These are phyloP conservation scores for Syngnathus floridae DNA, from an alignment of 2,113 vertebrate species.

Conservation along the genomic window DNA sequence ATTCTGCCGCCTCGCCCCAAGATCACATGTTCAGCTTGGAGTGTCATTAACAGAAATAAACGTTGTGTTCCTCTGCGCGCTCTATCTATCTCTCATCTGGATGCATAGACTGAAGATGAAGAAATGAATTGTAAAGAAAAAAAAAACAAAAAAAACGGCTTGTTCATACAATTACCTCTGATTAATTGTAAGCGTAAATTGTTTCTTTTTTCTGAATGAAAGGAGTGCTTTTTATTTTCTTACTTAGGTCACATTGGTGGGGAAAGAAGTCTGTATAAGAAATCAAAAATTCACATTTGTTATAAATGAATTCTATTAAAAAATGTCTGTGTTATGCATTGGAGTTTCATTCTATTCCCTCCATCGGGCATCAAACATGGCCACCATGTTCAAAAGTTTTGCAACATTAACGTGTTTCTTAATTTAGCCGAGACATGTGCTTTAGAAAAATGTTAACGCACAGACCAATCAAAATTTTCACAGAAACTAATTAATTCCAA, in stretches of 20 bases:
- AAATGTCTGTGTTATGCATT: constrained; percentile 99
- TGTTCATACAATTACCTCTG: constrained; percentile 98
- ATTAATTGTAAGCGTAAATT: constrained; percentile 99
- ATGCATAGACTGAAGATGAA: constrained; percentile 97
- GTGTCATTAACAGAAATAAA: constrained; percentile 95
- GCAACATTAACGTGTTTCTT: background rate
- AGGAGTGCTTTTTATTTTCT: constrained; percentile 99
- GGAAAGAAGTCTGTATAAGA: constrained; percentile 97
- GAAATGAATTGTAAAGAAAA: constrained; percentile 78
- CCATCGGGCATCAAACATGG: constrained; percentile 16
- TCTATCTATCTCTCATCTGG: constrained; percentile 90
- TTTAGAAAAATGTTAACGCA: background rate
- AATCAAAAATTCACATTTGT: constrained; percentile 99
- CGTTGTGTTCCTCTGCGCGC: constrained; percentile 94
- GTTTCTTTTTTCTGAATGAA: constrained; percentile 91
- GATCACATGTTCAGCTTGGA: constrained; percentile 90
- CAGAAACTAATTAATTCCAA: no score
- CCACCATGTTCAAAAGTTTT: background rate
- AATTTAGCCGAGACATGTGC: background rate
- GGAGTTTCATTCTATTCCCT: constrained; percentile 73
- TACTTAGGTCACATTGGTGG: constrained; percentile 99
- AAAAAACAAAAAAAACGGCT: constrained; percentile 76
- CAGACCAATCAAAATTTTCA: no score
- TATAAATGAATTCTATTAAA: constrained; percentile 99
- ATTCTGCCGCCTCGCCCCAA: constrained; percentile 63